Evolutionary conservation across 2,888 invertebrate genomes (phyloP).

Genomic region (Drosophila cyrtoloma): DNA sequence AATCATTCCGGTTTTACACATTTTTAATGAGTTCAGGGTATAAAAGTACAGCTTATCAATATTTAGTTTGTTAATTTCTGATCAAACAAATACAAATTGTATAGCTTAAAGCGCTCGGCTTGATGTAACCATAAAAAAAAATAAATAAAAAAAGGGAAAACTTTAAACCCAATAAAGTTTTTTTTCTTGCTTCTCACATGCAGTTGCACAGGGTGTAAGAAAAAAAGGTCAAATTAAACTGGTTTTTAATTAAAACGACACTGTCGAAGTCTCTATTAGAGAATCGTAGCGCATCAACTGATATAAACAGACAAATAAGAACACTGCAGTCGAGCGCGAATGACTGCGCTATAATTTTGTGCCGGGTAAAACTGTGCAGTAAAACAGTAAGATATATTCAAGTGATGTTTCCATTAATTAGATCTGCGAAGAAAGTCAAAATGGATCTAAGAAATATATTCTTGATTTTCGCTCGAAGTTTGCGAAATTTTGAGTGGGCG

Average conservation of each 20-base stretch:
- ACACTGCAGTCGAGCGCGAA: not conserved
- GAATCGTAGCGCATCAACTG: constrained; percentile 70
- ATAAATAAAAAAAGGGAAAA: not conserved
- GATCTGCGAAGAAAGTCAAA: not conserved
- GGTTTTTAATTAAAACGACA: constrained; percentile 76
- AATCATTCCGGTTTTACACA: not conserved
- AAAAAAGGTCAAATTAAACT: constrained; percentile 35
- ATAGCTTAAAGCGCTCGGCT: not conserved
- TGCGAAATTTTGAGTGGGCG: too few species aligned
- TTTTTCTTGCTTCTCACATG: not conserved
- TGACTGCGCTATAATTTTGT: too few species aligned
- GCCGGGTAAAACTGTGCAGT: not conserved
- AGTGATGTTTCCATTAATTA: not conserved
- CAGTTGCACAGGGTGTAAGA: constrained; percentile 1
- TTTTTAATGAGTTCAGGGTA: not conserved
- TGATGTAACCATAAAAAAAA: not conserved
- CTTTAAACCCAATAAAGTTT: not conserved
- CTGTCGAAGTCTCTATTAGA: constrained; percentile 45
- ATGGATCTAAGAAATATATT: not conserved
- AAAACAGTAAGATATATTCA: not conserved
- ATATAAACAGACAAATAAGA: constrained; percentile 29
- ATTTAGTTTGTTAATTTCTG: constrained; percentile 67
- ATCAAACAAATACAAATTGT: constrained; percentile 5
- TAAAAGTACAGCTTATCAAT: constrained; percentile 54
- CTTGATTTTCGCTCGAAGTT: not conserved